These are phyloP conservation scores for Cephonodes hylas DNA, from an alignment of 2,888 invertebrate species.

Conservation along the genomic window DNA sequence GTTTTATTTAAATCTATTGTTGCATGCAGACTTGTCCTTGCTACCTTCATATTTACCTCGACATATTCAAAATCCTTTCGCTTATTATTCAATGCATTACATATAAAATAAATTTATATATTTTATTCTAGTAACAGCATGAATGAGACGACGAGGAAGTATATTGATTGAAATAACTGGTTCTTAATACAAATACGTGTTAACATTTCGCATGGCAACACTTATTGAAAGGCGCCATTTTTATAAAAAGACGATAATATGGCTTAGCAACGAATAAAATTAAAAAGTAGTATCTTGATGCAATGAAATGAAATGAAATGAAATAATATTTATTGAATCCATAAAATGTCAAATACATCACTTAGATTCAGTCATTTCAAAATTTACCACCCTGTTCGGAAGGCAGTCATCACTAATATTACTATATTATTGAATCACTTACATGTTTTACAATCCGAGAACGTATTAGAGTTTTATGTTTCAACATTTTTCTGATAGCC, in stretches of 20 bases:
- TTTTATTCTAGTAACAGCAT: background rate
- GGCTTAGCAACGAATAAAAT: background rate
- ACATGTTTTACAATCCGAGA: no score
- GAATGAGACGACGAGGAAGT: background rate
- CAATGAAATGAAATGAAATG: no score
- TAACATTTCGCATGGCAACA: background rate
- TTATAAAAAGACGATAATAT: background rate
- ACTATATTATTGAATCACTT: no score
- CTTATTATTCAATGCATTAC: background rate
- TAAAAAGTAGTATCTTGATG: background rate
- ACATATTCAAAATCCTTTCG: background rate
- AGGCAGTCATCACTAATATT: no score
- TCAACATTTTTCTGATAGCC: no score
- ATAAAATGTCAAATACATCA: no score
- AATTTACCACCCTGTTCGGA: no score
- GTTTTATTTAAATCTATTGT: background rate
- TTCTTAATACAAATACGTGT: background rate
- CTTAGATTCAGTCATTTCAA: no score
- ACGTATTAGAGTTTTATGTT: no score
- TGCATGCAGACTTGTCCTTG: background rate
- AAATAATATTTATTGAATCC: no score
- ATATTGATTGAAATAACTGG: background rate
- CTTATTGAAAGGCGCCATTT: background rate
- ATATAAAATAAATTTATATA: background rate
- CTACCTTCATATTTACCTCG: no score